Base-by-base conservation (phyloP, 2,888 invertebrate species). In the Thereva nobilitata region DNA sequence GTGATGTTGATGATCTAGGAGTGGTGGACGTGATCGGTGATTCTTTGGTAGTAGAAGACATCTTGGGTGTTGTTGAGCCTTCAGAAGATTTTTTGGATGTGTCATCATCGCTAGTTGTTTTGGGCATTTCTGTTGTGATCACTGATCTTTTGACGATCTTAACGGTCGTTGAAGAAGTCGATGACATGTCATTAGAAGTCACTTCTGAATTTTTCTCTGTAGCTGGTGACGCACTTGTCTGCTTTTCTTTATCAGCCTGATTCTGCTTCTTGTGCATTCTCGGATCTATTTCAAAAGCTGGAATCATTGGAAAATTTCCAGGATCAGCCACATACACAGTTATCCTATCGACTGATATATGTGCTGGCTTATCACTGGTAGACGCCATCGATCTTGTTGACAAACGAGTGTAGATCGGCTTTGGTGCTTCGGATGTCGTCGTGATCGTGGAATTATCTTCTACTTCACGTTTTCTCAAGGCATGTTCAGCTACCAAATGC, bases 331-430 rank as follows among this genome's bases (percentile, higher is more conserved):
- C 67, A 44, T 70, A 74, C 0, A 74, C 70, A 41, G 71, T 69
- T 6, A 80, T 75, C 40, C 72, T 78, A 72, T 79, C 79, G 56
- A 80, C 77, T 44, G 77, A 72, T 40, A 78, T 71, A 63, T 78
- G 78, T 0, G 76, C 74, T 4, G 78, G 75, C 1, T 64, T 68
- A 4, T 72, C 70, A 7, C 73, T 63, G 67, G 70, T 10, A 44
- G 72, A 53, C 1, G 75, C 73, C 49, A 75, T 71, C 52, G 35
- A 8, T 34, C 34, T n/a, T 44, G 56, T 4, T 1, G 44, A 44
- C 12, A 35, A 9, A 35, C 9, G 12, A 5, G 8, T 37, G 38
- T 12, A 53, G 5, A 61, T 23, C 23, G 23, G 40, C 35, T 49
- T 55, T 23, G 61, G 40, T 6, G 7, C n/a, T 10, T 9, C 40